Base-by-base conservation (phyloP, 2,797 vertebrate species). In the Harpagifer antarcticus region DNA sequence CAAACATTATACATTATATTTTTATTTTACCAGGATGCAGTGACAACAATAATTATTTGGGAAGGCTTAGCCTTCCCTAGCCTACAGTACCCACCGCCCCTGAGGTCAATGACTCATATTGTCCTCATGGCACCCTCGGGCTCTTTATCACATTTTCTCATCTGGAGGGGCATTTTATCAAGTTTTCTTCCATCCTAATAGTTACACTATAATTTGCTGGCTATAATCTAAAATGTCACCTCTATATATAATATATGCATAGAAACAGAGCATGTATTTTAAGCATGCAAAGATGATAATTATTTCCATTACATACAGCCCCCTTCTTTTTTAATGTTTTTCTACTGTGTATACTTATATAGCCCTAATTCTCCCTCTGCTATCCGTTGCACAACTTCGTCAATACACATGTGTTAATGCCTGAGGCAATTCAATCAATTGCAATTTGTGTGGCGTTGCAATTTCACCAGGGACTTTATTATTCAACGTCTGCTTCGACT, bases 381-480 rank as follows among this genome's bases (percentile, higher is more conserved):
- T 15, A 14, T 78, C 45, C 78, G 56, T 66, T 59, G 48, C 47
- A 75, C 49, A 62, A 43, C 42, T 78, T 31, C 43, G n/a, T 75
- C 78, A 27, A 71, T 84, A 61, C 62, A 71, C 57, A 45, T 76
- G 47, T 61, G 53, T 67, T 76, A 43, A 49, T 27, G 31, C 20
- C 57, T 65, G 27, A 67, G 10, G 59, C 40, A 1, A 14, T 37
- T 13, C 15, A 72, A 60, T 78, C 64, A 52, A 60, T 59, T 56
- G 58, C 40, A 78, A 45, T 74, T 75, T 47, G 73, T 66, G 33
- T 48, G 42, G 6, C 3, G 12, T 11, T 73, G 67, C 64, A 55
- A 3, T 76, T 70, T 83, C 68, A 78, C 13, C 17, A 14, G 27
- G 33, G 17, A 81, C 23, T 53, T 48, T 53, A 71, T 79, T 62